Evolutionary conservation across 1,140 invertebrate genomes (phyloP), one percentile per base, ranked within the genome.

Genomic region (Hermetia illucens): DNA sequence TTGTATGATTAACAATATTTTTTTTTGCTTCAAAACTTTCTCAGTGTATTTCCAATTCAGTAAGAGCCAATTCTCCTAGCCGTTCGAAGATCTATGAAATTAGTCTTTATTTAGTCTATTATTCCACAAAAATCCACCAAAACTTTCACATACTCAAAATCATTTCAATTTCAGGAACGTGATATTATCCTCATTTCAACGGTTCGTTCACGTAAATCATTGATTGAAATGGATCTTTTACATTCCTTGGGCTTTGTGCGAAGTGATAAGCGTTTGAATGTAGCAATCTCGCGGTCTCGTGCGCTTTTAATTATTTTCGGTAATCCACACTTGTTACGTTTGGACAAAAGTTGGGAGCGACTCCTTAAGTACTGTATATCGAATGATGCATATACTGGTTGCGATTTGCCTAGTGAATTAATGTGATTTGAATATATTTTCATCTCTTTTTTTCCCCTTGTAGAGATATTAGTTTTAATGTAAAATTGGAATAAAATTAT

Each of bases 151-250:
- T n/a, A n/a, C n/a, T n/a, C n/a, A n/a, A n/a, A n/a, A n/a, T n/a
- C n/a, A n/a, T n/a, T n/a, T n/a, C n/a, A n/a, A n/a, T 27, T 36
- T 13, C 79, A 92, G 65, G 91, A 96, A 61, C 69, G 79, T 37
- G 74, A 78, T 32, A 71, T 88, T 3, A 86, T 96, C 24, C 74
- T 96, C 1, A 66, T 97, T 29, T 88, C 86, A 3, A 82, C 84
- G 0, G 91, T 95, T 2, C 71, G 88, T 40, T 77, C 79, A 0
- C 55, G 63, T 9, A 61, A 66, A 3, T 41, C 59, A 29, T 43
- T 65, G 10, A 40, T 73, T 9, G 13, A 58, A 1, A 48, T 63
- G 2, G 80, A 86, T 49, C 37, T 68, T 3, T 69, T 63, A 43
- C 64, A 76, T 44, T 48, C 61, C 13, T 59, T 93, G 13, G 84